Evolutionary conservation across 2,797 vertebrate genomes (phyloP).

Genomic region (Poecilia gillii): DNA sequence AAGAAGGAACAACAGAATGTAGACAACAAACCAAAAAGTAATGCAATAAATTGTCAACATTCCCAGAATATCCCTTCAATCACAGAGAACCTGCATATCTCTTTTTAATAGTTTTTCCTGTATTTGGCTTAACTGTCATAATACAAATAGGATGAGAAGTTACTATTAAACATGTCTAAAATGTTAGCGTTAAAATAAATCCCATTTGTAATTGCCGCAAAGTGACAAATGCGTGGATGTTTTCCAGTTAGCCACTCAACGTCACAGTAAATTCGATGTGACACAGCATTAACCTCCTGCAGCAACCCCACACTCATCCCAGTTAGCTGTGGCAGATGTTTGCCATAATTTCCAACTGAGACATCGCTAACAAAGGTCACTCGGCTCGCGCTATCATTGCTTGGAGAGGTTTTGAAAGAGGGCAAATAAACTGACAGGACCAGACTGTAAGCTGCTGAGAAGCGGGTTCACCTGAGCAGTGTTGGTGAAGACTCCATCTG

Average conservation of each 20-base stretch:
- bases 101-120: not conserved
- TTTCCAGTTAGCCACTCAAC: conserved; percentile 54
- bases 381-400: conserved; percentile 9
- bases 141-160: not conserved
- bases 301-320: conserved; percentile 17
- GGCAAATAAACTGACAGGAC: conserved; percentile 42
- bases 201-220: conserved; percentile 45
- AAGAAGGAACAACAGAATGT: not conserved
- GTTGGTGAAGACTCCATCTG: conserved; percentile 96
- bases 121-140: not conserved
- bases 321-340: conserved; percentile 43
- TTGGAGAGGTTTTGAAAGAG: conserved; percentile 30
- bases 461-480: conserved; percentile 81
- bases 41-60: not conserved
- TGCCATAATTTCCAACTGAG: conserved; percentile 39
- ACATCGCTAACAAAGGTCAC: conserved; percentile 22
- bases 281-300: conserved; percentile 58
- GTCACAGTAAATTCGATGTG: conserved; percentile 53
- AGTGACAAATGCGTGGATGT: conserved; percentile 54
- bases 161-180: conserved; percentile 15
- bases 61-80: not conserved
- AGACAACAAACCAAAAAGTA: not conserved
- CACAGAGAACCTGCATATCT: conserved; percentile 1
- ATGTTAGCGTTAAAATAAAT: conserved; percentile 19
- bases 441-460: conserved; percentile 19